A percentile compares a stretch with the other conserved stretches of the same genome.
These are phyloP conservation scores for Plusia festucae DNA, from an alignment of 2,888 invertebrate genomes.

Conservation along the genomic window DNA sequence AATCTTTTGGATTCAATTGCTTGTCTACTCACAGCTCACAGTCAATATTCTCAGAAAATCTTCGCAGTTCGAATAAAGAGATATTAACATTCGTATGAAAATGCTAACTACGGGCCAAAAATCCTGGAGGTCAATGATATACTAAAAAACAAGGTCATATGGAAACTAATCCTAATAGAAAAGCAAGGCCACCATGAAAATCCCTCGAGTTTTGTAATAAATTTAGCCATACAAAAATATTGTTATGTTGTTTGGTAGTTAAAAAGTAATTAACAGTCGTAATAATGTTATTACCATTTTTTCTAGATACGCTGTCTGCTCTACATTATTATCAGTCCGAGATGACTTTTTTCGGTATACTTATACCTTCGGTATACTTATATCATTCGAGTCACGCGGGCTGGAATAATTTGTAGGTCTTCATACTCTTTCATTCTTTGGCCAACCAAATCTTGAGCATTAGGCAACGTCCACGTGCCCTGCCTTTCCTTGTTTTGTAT, in stretches of 20 bases:
- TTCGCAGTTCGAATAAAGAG: not conserved
- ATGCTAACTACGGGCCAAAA: not conserved
- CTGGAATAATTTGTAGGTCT: not conserved
- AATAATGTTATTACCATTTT: not conserved
- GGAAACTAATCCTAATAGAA: slow-evolving; percentile 7
- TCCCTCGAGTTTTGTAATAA: slow-evolving; percentile 2
- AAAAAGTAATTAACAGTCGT: not conserved
- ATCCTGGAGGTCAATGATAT: not conserved
- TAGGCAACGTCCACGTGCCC: not conserved
- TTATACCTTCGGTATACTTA: not conserved
- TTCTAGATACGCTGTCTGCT: not conserved
- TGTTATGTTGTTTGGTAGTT: slow-evolving; percentile 5
- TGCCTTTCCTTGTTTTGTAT: not conserved
- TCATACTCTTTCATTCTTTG: not conserved
- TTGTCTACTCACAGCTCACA: not conserved
- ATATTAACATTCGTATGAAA: not conserved
- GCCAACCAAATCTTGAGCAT: not conserved
- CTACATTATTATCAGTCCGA: not conserved
- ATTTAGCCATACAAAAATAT: slow-evolving; percentile 6
- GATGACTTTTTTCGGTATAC: not conserved
- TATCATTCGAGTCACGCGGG: not conserved
- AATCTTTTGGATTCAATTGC: not conserved
- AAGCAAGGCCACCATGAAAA: slow-evolving; percentile 5
- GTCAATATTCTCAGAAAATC: not conserved
- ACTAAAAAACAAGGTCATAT: slow-evolving; percentile 7